Evolutionary conservation across 2,113 vertebrate genomes (phyloP).

Genomic region (Leuciscus idus): DNA sequence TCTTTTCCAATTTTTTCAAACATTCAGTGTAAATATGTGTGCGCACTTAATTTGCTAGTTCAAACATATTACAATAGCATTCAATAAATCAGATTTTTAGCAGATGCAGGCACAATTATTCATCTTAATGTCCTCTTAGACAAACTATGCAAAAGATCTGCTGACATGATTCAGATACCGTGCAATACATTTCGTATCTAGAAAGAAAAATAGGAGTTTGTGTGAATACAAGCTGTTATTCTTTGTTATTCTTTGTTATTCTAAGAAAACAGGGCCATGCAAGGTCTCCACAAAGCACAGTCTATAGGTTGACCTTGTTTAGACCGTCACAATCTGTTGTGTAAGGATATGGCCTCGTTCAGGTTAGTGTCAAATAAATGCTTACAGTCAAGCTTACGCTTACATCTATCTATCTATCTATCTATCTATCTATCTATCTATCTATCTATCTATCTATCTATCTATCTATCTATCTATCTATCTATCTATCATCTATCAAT

Average conservation of each 20-base stretch:
- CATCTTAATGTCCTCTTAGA: not conserved
- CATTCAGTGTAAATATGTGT: not conserved
- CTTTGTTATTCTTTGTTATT: not conserved
- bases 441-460: too few species aligned
- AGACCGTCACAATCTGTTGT: too few species aligned
- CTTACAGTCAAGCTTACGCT: too few species aligned
- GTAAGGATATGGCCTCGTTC: too few species aligned
- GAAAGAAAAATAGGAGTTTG: not conserved
- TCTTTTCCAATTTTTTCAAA: not conserved
- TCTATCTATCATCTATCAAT: too few species aligned
- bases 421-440: too few species aligned
- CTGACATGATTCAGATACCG: constrained; percentile 24
- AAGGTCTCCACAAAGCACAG: too few species aligned
- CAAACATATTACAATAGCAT: not conserved
- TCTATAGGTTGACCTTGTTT: too few species aligned
- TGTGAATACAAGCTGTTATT: not conserved
- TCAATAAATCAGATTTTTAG: constrained; percentile 7
- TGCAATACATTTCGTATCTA: not conserved
- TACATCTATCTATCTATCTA: too few species aligned
- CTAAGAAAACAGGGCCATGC: not conserved
- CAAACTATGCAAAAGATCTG: constrained; percentile 21
- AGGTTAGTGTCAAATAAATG: too few species aligned
- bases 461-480: too few species aligned
- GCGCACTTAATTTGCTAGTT: not conserved
- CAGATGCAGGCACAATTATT: not conserved